These are phyloP conservation scores for Anoplopoma fimbria DNA, from an alignment of 2,113 vertebrate genomes.

Conservation along the genomic window DNA sequence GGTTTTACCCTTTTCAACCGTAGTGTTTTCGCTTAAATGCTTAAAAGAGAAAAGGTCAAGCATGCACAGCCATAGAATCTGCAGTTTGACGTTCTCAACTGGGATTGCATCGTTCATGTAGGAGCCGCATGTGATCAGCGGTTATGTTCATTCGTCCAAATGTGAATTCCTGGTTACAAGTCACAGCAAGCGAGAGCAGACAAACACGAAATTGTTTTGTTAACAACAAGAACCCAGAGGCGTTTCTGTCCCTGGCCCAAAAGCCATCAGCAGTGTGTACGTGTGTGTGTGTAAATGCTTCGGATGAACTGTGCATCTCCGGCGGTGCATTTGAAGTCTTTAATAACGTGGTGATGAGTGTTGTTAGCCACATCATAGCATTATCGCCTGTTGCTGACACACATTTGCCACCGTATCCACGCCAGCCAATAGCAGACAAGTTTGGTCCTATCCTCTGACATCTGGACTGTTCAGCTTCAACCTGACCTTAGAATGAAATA, in stretches of 20 bases:
- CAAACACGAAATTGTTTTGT: conserved; percentile 62
- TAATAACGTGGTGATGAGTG: conserved; percentile 52
- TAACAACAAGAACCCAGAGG: conserved; percentile 50
- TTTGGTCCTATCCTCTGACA: conserved; percentile 10
- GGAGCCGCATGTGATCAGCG: neutral
- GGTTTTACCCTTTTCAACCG: neutral
- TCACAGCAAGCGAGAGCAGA: conserved; percentile 53
- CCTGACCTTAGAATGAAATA: conserved; percentile 34
- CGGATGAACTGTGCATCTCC: conserved; percentile 4
- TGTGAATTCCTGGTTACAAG: conserved; percentile 68
- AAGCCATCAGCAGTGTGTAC: conserved; percentile 30
- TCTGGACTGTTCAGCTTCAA: conserved; percentile 14
- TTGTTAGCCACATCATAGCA: conserved; percentile 26
- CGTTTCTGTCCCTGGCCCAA: conserved; percentile 43
- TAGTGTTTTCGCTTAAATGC: neutral
- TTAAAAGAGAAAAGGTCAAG: neutral
- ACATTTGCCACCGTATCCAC: conserved; percentile 10
- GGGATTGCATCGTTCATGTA: neutral
- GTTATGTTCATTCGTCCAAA: conserved; percentile 30
- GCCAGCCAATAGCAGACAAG: conserved; percentile 24
- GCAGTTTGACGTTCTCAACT: neutral
- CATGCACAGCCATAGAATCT: neutral
- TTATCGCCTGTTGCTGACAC: conserved; percentile 10
- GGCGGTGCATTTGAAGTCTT: neutral
- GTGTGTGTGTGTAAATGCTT: neutral